Evolutionary conservation across 2,888 invertebrate genomes (phyloP), one percentile per base, ranked within the genome.

Genomic region (Neelides folsomi): DNA sequence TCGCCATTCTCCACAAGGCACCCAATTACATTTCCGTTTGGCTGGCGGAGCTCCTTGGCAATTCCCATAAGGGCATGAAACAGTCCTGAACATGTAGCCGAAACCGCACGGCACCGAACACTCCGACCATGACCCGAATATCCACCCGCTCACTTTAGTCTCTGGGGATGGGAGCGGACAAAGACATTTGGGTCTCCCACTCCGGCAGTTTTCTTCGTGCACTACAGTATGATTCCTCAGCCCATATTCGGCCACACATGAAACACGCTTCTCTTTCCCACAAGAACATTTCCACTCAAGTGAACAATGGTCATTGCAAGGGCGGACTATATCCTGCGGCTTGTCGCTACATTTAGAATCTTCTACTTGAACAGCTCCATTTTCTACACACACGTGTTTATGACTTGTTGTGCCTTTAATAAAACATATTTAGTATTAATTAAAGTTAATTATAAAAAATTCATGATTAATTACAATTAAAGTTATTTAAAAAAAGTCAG

Each of bases 1-100:
- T 13, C 71, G 76, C 86, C 86, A 87, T 53, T 75, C 72, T 1
- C 77, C 77, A 6, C 60, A 62, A 13, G 51, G 47, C 18, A 54
- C 52, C 9, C 49, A 51, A 44, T 51, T 49, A 40, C 60, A 61
- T 35, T 50, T 54, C 39, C 56, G 41, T 34, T 46, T 53, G 1
- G 27, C 16, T 13, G 41, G 40, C 1, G 38, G 47, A 15, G 10
- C 19, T 18, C 12, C 43, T 13, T 27, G 13, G 34, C 44, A 44
- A n/a, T 44, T 44, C 12, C 15, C n/a, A 19, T 12, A 27, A 12
- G 44, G 20, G n/a, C 27, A 27, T 7, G 27, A 27, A 7, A 27
- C 27, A 27, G 27, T 27, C 27, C 27, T 27, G 27, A 27, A 27
- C 27, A 27, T 27, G 27, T 27, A 27, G 7, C 27, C 27, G 7